Conservation (phyloP, 2,888 invertebrate species). For the Eupithecia subumbrata region DNA sequence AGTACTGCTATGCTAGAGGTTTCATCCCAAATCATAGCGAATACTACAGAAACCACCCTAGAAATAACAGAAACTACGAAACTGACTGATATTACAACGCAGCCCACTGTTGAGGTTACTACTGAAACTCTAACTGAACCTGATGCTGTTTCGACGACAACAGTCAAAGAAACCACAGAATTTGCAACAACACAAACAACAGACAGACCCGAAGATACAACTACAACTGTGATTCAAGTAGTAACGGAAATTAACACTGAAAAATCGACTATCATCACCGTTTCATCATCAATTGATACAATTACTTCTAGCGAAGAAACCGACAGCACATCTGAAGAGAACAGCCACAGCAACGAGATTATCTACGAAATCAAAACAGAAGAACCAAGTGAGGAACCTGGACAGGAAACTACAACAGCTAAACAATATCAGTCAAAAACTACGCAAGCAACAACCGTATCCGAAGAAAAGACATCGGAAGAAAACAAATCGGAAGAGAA, state of each 20-base stretch:
- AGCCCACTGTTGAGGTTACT: constrained; percentile 34
- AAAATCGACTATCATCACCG: constrained; percentile 51
- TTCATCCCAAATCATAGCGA: constrained; percentile 65
- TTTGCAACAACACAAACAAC: constrained; percentile 49
- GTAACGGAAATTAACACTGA: constrained; percentile 70
- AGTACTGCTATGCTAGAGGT: constrained; percentile 64
- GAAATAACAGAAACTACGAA: constrained; percentile 40
- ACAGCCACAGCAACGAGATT: constrained; percentile 72
- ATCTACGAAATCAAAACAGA: constrained; percentile 55
- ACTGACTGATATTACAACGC: constrained; percentile 37
- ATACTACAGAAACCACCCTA: constrained; percentile 47
- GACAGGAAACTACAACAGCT: constrained; percentile 22
- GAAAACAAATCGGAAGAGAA: constrained; percentile 8
- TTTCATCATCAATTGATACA: constrained; percentile 46
- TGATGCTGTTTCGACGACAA: constrained; percentile 37
- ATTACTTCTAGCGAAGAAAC: constrained; percentile 51
- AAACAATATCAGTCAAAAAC: background rate
- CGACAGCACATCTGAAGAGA: constrained; percentile 63
- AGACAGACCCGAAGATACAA: constrained; percentile 54
- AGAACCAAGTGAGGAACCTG: constrained; percentile 27
- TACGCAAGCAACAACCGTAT: constrained; percentile 33
- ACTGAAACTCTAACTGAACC: constrained; percentile 44
- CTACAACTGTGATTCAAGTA: constrained; percentile 63
- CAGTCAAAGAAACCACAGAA: constrained; percentile 35
- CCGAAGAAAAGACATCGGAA: constrained; percentile 28